Percentiles rank a stretch among this genome's conserved stretches.
These are phyloP conservation scores for Melanotus villosus DNA, from an alignment of 2,888 invertebrate species.

Conservation along the genomic window DNA sequence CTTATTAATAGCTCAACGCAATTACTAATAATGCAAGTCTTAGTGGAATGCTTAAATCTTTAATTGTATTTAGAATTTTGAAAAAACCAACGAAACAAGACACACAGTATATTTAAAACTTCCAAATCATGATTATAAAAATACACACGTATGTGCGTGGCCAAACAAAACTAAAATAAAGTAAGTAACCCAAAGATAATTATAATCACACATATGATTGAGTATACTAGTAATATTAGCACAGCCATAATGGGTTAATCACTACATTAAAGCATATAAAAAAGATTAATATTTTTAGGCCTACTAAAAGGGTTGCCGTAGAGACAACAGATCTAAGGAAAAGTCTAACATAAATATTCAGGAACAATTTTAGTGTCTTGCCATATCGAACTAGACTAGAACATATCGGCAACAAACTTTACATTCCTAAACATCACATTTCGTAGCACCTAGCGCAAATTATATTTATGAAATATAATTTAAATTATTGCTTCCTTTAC, in stretches of 20 bases:
- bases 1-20: slow-evolving; percentile 4
- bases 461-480: slow-evolving; percentile 39
- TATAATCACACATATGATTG: slow-evolving; percentile 42
- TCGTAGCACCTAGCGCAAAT: slow-evolving; percentile 45
- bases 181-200: slow-evolving; percentile 15
- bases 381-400: slow-evolving; percentile 45
- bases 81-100: not conserved
- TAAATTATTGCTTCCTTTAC: slow-evolving; percentile 36
- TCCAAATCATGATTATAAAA: slow-evolving; percentile 34
- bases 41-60: slow-evolving; percentile 31
- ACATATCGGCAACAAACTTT: slow-evolving; percentile 36
- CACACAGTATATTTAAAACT: not conserved
- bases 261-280: slow-evolving; percentile 54
- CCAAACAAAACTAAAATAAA: slow-evolving; percentile 36
- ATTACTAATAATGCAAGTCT: slow-evolving; percentile 13
- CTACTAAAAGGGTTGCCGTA: slow-evolving; percentile 33
- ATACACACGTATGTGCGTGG: slow-evolving; percentile 26
- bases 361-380: slow-evolving; percentile 34
- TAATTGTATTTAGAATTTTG: slow-evolving; percentile 8
- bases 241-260: slow-evolving; percentile 57
- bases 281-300: slow-evolving; percentile 39
- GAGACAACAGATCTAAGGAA: slow-evolving; percentile 41
- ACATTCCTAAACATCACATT: slow-evolving; percentile 43
- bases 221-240: slow-evolving; percentile 53
- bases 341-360: slow-evolving; percentile 27